Conservation (phyloP, 2,888 invertebrate genomes). For the Drosophila multiciliata region DNA sequence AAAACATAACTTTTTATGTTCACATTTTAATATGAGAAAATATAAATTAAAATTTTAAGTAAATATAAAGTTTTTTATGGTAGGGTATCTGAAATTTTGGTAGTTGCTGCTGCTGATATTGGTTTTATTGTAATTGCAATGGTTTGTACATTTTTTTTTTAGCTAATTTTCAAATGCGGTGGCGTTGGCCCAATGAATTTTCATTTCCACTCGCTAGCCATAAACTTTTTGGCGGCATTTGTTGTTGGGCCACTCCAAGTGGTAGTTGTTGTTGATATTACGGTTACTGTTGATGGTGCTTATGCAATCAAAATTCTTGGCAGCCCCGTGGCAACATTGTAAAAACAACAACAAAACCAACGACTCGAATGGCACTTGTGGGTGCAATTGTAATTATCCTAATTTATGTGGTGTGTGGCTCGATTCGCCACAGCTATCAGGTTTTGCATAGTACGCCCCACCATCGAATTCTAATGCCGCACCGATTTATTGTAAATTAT, state of each 20-base stretch:
- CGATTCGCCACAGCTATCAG: conserved; percentile 18
- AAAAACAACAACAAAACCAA: conserved; percentile 16
- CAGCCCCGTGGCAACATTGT: conserved; percentile 39
- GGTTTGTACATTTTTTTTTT: conserved; percentile 44
- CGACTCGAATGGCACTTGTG: conserved; percentile 75
- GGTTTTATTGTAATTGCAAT: conserved; percentile 64
- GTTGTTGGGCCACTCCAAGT: conserved; percentile 53
- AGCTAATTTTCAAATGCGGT: conserved; percentile 67
- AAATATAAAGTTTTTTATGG: background rate
- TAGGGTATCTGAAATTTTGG: background rate
- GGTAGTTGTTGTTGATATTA: conserved; percentile 19
- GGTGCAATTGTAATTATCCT: conserved; percentile 81
- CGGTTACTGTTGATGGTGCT: conserved; percentile 49
- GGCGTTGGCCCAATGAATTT: conserved; percentile 57
- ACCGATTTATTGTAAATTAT: conserved; percentile 78
- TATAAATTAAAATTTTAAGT: no score
- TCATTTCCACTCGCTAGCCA: conserved; percentile 70
- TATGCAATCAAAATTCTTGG: conserved; percentile 80
- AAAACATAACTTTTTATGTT: background rate
- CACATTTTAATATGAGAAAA: no score
- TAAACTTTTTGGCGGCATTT: conserved; percentile 53
- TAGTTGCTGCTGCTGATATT: conserved; percentile 12
- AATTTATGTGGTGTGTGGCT: conserved; percentile 72
- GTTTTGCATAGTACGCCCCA: conserved; percentile 41
- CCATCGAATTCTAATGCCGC: conserved; percentile 62